Evolutionary conservation across 2,797 vertebrate species (phyloP), one percentile per base, ranked within the genome.

Genomic region (Tinamus major): DNA sequence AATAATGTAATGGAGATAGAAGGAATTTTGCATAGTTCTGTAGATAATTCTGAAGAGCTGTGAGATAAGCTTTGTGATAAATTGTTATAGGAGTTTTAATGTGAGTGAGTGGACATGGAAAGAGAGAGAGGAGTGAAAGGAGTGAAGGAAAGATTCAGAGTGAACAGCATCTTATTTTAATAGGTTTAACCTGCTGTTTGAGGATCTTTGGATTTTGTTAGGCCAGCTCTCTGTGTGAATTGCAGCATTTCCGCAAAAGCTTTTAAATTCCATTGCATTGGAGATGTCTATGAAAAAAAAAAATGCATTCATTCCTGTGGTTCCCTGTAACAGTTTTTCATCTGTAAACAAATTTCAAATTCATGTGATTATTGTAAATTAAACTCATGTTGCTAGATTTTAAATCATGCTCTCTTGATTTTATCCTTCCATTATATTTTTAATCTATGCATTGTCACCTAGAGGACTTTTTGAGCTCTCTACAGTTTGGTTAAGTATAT

Each of bases 401-500:
- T 84, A 68, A 85, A 56, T 15, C 55, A 19, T 39, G 39, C 75
- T 92, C n/a, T 46, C 55, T 68, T 72, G 65, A 26, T 89, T 58
- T 90, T 71, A 17, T 37, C 85, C 75, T 79, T 70, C 75, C 41
- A 53, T 64, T 89, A 15, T 44, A 42, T 87, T 92, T 92, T 83
- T 83, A 51, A 41, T 85, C 53, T 75, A 7, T 8, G 4, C 31
- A 6, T 85, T 94, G 35, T 70, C 49, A 85, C 35, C 55, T 63
- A 17, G 69, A 89, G 76, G 65, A 78, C 46, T 80, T 93, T 77
- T 46, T 72, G 29, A 90, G 62, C 71, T 94, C 82, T 63, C 46
- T 90, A 3, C 49, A 64, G 9, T 82, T 94, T 44, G 7, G 35
- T 33, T 87, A 84, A 62, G 55, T 37, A 17, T 31, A 62, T 55